Evolutionary conservation across 2,888 invertebrate species (phyloP).

Genomic region (Andrena dorsata): DNA sequence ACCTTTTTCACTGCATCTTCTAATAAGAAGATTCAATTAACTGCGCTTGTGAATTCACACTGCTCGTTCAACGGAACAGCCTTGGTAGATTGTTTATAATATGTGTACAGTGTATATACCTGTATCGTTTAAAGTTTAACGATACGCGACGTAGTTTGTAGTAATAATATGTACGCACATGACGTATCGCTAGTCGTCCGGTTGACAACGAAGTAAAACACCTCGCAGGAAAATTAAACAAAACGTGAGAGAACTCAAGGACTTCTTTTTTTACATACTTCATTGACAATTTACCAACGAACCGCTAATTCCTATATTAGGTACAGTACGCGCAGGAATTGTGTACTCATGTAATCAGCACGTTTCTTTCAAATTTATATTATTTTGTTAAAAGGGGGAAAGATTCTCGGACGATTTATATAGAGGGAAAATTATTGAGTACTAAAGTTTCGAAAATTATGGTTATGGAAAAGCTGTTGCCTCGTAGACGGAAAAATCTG

Average conservation of each 20-base stretch:
- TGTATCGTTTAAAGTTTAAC: neutral
- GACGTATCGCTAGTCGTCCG: conserved; percentile 30
- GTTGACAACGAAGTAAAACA: neutral
- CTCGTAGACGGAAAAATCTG: too few species aligned
- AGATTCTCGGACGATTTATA: too few species aligned
- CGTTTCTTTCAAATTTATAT: neutral
- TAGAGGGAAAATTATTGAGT: too few species aligned
- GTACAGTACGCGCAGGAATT: neutral
- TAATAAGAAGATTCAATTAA: conserved; percentile 34
- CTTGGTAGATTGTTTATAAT: conserved; percentile 29
- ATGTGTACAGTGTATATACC: neutral
- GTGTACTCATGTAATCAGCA: neutral
- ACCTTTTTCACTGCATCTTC: neutral
- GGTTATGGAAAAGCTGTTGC: too few species aligned
- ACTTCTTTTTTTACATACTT: neutral
- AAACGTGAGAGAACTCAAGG: neutral
- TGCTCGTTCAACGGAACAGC: neutral
- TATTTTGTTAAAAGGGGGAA: too few species aligned
- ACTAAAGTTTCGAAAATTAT: too few species aligned
- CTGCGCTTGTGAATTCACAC: conserved; percentile 5
- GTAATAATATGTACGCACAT: conserved; percentile 38
- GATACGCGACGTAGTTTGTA: conserved; percentile 40
- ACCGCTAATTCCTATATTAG: neutral
- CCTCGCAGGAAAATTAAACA: conserved; percentile 19
- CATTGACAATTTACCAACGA: neutral